Base-by-base conservation (phyloP, 2,113 vertebrate genomes). In the Lepus timidus region DNA sequence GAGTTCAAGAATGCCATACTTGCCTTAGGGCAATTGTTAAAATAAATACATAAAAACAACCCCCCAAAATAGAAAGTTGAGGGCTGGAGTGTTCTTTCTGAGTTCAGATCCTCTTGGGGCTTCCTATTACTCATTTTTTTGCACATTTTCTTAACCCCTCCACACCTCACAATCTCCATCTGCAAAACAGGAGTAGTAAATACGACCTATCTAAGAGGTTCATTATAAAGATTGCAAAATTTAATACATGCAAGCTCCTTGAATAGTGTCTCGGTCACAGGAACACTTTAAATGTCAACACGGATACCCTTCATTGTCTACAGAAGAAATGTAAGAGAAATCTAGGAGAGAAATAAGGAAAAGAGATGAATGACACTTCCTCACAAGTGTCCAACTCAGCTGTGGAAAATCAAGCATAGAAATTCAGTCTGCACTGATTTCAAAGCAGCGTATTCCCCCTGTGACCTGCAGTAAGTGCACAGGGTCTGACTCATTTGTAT, bases 251-350 rank as follows among this genome's bases (percentile, higher is more conserved):
- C 22, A 78, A 84, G 90, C 4, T 31, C 9, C 49, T 33, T 61
- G 70, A 64, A 51, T 27, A 17, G 36, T 78, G 10, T 33, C 19
- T 39, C 25, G 1, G 68, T 75, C 20, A 23, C 39, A 22, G 75
- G 4, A 88, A 74, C 17, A 55, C 2, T 90, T 20, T 76, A 58
- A 44, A 33, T 44, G 14, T 16, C 27, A 84, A 23, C n/a, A 55
- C 14, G 6, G 0, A 29, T 27, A 61, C 36, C 19, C 19, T 44
- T 80, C n/a, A 3, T 22, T 76, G 29, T 62, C 44, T 65, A 71
- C 67, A 76, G 80, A 94, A 87, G 49, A 83, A 88, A 91, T 33
- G 19, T 79, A 80, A 88, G 33, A 71, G 79, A 95, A 93, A 25
- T 0, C 23, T 52, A 64, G 12, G 22, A 65, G 13, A 88, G 36